Conservation (phyloP, 2,113 vertebrate genomes). For the Passer montanus region DNA sequence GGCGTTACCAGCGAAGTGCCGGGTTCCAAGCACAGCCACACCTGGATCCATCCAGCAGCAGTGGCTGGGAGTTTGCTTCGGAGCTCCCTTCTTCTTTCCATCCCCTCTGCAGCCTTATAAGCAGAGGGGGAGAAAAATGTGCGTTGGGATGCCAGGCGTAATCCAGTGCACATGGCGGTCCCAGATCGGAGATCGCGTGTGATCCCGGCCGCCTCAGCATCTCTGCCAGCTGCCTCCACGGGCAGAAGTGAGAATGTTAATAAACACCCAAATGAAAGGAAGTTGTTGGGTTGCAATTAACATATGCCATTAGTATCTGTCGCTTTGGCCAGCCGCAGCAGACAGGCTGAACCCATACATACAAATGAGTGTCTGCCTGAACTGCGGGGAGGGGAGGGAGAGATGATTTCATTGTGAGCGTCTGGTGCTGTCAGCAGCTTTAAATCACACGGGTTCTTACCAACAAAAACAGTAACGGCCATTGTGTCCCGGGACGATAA, state of each 20-base stretch:
- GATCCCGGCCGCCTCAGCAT: not conserved
- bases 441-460: conserved; percentile 84
- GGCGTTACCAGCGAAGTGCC: not conserved
- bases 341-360: conserved; percentile 81
- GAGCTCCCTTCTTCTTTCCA: not conserved
- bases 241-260: conserved; percentile 71
- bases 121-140: rapidly evolving
- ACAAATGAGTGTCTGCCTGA: conserved; percentile 83
- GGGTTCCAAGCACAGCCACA: not conserved
- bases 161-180: not conserved
- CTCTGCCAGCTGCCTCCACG: conserved; percentile 58
- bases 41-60: not conserved
- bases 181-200: not conserved
- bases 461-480: conserved; percentile 77
- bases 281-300: conserved; percentile 74
- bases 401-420: conserved; percentile 81
- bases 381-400: conserved; percentile 70
- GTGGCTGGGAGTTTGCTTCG: not conserved
- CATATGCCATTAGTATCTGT: conserved; percentile 78
- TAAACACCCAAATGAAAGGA: conserved; percentile 75
- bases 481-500: conserved; percentile 79
- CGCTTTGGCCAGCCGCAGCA: conserved; percentile 73
- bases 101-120: not conserved
- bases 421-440: conserved; percentile 89
- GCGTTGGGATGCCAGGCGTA: rapidly evolving